Evolutionary conservation across 2,888 invertebrate genomes (phyloP).

Genomic region (Nasonovia ribisnigri): DNA sequence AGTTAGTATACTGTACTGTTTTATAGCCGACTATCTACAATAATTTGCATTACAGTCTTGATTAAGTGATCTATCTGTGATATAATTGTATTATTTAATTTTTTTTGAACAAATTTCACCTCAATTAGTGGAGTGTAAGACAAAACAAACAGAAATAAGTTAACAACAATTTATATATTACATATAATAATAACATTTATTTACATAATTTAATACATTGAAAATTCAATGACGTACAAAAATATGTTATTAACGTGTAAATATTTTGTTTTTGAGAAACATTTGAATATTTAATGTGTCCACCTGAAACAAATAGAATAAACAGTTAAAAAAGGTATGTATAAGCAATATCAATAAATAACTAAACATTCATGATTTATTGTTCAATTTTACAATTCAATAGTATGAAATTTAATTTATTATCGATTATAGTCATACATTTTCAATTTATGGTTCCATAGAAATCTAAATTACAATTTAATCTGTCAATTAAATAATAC

Average conservation of each 20-base stretch:
- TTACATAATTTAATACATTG: constrained; percentile 44
- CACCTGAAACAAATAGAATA: constrained; percentile 54
- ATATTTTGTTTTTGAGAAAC: background rate
- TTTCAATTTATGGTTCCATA: background rate
- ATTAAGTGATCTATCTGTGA: background rate
- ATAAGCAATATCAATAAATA: too few species aligned
- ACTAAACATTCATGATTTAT: too few species aligned
- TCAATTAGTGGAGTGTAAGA: background rate
- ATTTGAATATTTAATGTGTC: constrained; percentile 40
- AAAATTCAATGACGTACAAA: background rate
- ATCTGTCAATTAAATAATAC: background rate
- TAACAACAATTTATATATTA: constrained; percentile 28
- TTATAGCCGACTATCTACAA: too few species aligned
- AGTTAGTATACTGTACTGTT: too few species aligned
- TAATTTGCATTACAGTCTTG: too few species aligned
- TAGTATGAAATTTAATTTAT: background rate
- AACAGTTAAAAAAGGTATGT: constrained; percentile 17
- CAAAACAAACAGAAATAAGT: background rate
- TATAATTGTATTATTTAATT: background rate
- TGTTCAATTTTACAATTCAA: too few species aligned
- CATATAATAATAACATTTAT: constrained; percentile 40
- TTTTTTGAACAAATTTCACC: background rate
- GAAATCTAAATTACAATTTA: background rate
- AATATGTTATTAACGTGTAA: constrained; percentile 20
- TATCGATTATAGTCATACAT: background rate